These are phyloP conservation scores for Cherax quadricarinatus DNA, from an alignment of 1,140 invertebrate genomes.

Conservation along the genomic window DNA sequence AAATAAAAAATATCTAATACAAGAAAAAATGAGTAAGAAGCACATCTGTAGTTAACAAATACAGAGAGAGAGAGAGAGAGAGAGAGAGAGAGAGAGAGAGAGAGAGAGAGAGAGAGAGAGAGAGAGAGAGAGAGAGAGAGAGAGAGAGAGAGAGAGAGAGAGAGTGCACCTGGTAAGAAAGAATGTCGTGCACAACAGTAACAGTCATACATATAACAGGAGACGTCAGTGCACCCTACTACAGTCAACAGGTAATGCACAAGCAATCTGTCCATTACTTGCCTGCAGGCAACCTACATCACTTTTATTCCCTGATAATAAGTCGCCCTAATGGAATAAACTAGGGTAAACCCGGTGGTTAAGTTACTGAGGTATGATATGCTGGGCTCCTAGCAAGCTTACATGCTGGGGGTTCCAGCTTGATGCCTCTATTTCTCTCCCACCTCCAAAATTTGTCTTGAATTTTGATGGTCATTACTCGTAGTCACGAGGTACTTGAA, in stretches of 20 bases:
- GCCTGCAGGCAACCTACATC: neutral
- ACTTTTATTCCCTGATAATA: slow-evolving; percentile 2
- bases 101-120: neutral
- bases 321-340: slow-evolving; percentile 5
- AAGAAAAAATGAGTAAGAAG: too few species aligned
- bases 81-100: neutral
- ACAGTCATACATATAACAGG: too few species aligned
- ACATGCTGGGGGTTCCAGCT: neutral
- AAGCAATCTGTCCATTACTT: neutral
- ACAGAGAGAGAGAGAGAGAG: neutral
- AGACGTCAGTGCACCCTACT: neutral
- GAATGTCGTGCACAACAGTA: too few species aligned
- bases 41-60: too few species aligned
- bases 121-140: neutral
- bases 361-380: neutral
- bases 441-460: neutral
- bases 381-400: neutral
- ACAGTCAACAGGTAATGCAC: slow-evolving; percentile 5
- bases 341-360: neutral
- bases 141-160: neutral
- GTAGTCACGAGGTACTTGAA: neutral
- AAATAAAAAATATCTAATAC: neutral
- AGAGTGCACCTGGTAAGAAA: neutral
- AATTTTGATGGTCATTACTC: neutral
- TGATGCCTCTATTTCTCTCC: neutral